phyloP scores from a whole-genome alignment of 2,797 vertebrate genomes.

The Tokudaia tokunoshimensis region DNA sequence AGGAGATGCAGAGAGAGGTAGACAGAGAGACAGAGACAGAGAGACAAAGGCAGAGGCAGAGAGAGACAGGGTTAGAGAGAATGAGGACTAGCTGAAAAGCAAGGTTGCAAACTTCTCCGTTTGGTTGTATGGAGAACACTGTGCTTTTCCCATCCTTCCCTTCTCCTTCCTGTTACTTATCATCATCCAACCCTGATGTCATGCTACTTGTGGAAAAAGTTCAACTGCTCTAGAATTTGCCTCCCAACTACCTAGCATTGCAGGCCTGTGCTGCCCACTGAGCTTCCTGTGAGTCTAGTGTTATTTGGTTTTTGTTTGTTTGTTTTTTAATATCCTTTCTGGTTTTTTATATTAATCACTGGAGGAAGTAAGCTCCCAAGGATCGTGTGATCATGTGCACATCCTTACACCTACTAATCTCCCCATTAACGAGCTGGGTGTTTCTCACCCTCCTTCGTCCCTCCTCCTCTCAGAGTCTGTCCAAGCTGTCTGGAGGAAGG shows the following conservation, averaged over 20 bases:
- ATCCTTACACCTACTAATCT: conserved; percentile 59
- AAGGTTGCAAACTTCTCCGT: not conserved
- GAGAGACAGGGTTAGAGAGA: fast-evolving
- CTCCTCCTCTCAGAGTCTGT: not conserved
- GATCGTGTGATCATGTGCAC: not conserved
- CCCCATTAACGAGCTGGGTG: conserved; percentile 66
- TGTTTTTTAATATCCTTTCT: conserved; percentile 19
- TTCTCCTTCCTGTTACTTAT: not conserved
- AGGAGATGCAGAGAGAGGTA: too few relatives aligned
- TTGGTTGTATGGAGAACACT: fast-evolving
- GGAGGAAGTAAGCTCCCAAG: not conserved
- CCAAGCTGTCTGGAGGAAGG: conserved; percentile 20
- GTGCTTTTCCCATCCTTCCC: not conserved
- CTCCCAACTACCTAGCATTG: not conserved
- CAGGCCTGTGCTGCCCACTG: not conserved
- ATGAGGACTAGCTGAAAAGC: not conserved
- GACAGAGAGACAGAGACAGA: not conserved
- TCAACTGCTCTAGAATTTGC: not conserved
- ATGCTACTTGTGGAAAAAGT: not conserved
- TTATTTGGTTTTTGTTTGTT: not conserved
- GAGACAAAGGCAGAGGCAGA: too few relatives aligned
- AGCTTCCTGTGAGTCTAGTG: not conserved
- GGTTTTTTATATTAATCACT: not conserved
- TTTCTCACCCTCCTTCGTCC: conserved; percentile 32
- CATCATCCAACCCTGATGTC: not conserved